These are phyloP conservation scores for Engystomops pustulosus DNA, from an alignment of 2,113 vertebrate genomes.

Conservation along the genomic window DNA sequence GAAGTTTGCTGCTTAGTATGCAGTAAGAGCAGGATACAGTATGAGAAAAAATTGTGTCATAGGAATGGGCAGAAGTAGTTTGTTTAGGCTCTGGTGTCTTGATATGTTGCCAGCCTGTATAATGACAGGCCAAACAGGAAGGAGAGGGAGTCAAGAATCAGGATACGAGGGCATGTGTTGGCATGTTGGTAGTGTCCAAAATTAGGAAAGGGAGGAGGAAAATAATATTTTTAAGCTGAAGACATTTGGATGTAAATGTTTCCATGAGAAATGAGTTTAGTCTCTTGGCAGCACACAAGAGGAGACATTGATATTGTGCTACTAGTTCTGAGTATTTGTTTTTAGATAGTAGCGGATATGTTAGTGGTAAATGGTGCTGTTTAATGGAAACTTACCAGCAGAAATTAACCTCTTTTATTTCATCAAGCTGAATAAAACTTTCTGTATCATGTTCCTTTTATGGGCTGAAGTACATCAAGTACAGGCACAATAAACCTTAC, in stretches of 20 bases:
- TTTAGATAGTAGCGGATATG: no score
- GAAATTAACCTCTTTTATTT: no score
- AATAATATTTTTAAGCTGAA: neutral
- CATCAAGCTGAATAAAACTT: no score
- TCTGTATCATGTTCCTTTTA: no score
- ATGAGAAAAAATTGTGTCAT: neutral
- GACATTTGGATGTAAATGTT: neutral
- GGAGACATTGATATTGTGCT: no score
- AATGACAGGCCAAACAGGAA: neutral
- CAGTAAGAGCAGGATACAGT: neutral
- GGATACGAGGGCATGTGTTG: neutral
- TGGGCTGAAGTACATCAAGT: no score
- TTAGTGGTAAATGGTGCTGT: no score
- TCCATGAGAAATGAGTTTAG: neutral
- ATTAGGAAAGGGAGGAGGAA: neutral
- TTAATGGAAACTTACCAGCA: no score
- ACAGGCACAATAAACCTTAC: no score
- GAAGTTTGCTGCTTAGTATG: neutral
- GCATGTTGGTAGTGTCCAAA: neutral
- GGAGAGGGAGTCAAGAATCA: neutral
- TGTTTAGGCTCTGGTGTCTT: neutral
- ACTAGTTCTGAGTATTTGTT: no score
- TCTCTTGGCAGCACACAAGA: neutral
- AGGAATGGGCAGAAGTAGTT: neutral
- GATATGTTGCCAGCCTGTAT: neutral